Evolutionary conservation across 2,113 vertebrate genomes (phyloP), one percentile per base, ranked within the genome.

Genomic region (Cebidichthys violaceus): DNA sequence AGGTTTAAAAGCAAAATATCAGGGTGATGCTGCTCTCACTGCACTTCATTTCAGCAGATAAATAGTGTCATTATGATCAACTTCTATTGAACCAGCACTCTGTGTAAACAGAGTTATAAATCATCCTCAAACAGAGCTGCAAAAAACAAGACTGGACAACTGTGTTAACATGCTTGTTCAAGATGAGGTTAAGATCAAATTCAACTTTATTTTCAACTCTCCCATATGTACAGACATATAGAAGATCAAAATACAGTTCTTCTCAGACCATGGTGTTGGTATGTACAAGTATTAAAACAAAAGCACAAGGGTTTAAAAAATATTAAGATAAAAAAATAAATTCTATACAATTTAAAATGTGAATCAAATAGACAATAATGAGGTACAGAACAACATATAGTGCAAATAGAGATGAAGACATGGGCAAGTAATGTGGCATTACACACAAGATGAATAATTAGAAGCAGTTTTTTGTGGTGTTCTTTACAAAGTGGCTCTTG

Each of bases 61-160:
- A 75, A 68, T 68, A 60, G 60, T 54, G 22, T 47, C 29, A 74
- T 24, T 57, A 57, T 29, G 17, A 69, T 62, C 31, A 70, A 10
- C 59, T n/a, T 72, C 79, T 68, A 31, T 17, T 75, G 41, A 52
- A 69, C 22, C 17, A 29, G 31, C 70, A 35, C 62, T 59, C 22
- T 9, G 1, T 27, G 57, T 70, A 64, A 54, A 72, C 33, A 72
- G 67, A 55, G 24, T 43, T 1, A 72, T 72, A 65, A 80, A 65
- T 80, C 69, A 80, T 65, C 37, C 14, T 27, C 35, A 35, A 47
- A 18, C 45, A 47, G 3, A 47, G 15, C 18, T 47, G 45, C 17
- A 20, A 17, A 17, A 47, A 45, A 45, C 13, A 45, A 45, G 43
- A 45, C 13, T 14, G 9, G 13, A 43, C 10, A 43, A 3, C 3